Percentiles rank a stretch among this genome's conserved stretches.
Evolutionary conservation across 2,888 invertebrate genomes (phyloP).

Genomic region (Matsumyia berberina): DNA sequence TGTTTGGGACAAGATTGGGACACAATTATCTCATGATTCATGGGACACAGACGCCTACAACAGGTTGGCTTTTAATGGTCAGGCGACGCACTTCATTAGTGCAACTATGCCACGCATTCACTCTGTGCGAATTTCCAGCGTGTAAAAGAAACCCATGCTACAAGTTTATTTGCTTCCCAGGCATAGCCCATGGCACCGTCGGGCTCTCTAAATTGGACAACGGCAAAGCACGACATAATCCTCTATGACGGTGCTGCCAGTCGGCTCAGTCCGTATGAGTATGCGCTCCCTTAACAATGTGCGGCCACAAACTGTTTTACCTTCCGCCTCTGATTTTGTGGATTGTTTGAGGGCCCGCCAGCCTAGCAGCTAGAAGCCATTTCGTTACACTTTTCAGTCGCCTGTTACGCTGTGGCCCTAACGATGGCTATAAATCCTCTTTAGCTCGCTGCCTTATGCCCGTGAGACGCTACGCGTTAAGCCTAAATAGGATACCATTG

Average conservation of each 20-base stretch:
- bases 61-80: conserved; percentile 38
- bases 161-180: conserved; percentile 73
- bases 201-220: conserved; percentile 62
- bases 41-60: conserved; percentile 33
- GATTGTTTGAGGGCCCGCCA: conserved; percentile 42
- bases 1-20: conserved; percentile 31
- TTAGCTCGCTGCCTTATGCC: conserved; percentile 43
- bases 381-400: conserved; percentile 72
- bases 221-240: conserved; percentile 39
- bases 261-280: not conserved
- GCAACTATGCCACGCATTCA: conserved; percentile 4
- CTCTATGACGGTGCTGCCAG: conserved; percentile 10
- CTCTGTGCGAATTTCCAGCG: conserved; percentile 37
- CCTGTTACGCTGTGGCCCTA: conserved; percentile 44
- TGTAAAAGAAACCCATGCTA: conserved; percentile 64
- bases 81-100: conserved; percentile 59
- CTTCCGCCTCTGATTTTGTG: conserved; percentile 65
- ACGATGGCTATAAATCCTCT: conserved; percentile 74
- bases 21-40: conserved; percentile 53
- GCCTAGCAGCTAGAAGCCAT: conserved; percentile 49
- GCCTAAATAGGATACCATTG: conserved; percentile 67
- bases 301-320: conserved; percentile 38
- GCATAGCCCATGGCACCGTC: not conserved
- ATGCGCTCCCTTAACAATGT: conserved; percentile 59
- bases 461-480: conserved; percentile 51